These are phyloP conservation scores for Paragorgia papillata DNA, from an alignment of 92 coral and sea anemone genomes.

Conservation along the genomic window DNA sequence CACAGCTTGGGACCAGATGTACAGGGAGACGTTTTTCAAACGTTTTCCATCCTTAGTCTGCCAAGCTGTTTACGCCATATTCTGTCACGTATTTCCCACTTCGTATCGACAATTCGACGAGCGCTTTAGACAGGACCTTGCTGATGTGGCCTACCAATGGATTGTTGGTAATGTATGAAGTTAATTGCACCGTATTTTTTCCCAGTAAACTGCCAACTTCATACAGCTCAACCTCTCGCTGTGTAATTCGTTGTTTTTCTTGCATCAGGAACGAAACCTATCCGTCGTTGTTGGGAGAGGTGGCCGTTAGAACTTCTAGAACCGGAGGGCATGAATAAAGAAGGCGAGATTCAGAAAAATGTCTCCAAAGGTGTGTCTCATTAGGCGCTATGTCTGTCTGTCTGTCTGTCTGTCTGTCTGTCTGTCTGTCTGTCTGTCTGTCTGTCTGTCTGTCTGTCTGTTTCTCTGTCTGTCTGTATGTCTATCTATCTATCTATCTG, in stretches of 20 bases:
- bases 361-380: conserved; percentile 80
- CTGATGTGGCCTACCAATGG: conserved; percentile 79
- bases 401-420: too few relatives aligned
- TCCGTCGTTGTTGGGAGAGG: conserved; percentile 86
- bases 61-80: conserved; percentile 91
- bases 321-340: conserved; percentile 88
- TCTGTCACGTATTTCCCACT: conserved; percentile 94
- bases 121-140: conserved; percentile 76
- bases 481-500: too few relatives aligned
- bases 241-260: background rate
- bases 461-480: too few relatives aligned
- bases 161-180: conserved; percentile 73
- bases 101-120: conserved; percentile 97
- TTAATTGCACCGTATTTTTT: too few relatives aligned
- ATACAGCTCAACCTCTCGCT: too few relatives aligned
- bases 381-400: too few relatives aligned
- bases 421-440: too few relatives aligned
- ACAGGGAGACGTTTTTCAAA: conserved; percentile 90
- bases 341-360: conserved; percentile 87
- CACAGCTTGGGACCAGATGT: conserved; percentile 67
- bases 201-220: too few relatives aligned
- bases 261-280: conserved; percentile 76
- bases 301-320: conserved; percentile 83
- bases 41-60: conserved; percentile 80
- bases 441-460: too few relatives aligned